A percentile compares a stretch with the other conserved stretches of the same genome.
These are phyloP conservation scores for Neoseiulus cucumeris DNA, from an alignment of 1,140 invertebrate genomes.

Conservation along the genomic window DNA sequence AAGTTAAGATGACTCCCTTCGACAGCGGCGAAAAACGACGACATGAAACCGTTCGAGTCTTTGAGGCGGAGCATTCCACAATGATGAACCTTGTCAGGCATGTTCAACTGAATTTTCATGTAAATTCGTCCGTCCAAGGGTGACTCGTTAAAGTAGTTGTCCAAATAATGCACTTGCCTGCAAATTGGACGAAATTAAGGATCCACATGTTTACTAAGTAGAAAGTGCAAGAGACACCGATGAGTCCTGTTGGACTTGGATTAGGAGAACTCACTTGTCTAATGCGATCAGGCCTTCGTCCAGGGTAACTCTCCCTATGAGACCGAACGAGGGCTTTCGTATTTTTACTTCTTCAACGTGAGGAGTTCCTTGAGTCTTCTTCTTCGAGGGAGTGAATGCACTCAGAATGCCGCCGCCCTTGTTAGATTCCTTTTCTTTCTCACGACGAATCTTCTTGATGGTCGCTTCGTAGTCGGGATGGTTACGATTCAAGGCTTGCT, in stretches of 20 bases:
- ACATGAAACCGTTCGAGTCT: background rate
- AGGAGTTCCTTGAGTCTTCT: background rate
- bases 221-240: background rate
- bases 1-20: background rate
- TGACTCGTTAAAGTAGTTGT: constrained; percentile 1
- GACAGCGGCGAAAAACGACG: background rate
- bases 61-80: background rate
- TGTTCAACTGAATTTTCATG: constrained; percentile 6
- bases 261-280: background rate
- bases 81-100: background rate
- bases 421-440: background rate
- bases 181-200: background rate
- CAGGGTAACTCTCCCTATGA: background rate
- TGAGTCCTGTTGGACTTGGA: background rate
- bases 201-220: background rate
- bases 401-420: background rate
- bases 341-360: background rate
- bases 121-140: background rate
- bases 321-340: background rate
- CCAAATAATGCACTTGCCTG: constrained; percentile 4
- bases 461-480: background rate
- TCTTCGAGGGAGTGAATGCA: background rate
- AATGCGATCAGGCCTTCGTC: background rate
- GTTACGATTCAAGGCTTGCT: background rate
- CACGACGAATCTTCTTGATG: background rate